phyloP scores from a whole-genome alignment of 2,113 vertebrate species.

The Pygoscelis adeliae region DNA sequence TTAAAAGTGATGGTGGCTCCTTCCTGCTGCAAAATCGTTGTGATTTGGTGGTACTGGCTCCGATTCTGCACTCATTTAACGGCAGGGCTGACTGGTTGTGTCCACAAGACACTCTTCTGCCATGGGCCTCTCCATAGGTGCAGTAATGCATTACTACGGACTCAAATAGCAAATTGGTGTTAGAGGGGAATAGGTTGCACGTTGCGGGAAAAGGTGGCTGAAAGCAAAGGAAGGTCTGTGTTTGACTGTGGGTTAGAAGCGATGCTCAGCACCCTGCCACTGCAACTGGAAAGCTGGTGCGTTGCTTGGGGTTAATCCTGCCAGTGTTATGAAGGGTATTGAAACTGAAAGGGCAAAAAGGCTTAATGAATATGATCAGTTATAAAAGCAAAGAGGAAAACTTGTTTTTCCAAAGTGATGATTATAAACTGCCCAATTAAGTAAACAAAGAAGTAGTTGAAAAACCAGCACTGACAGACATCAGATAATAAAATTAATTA shows the following conservation, averaged over 20 bases:
- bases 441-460: conserved; percentile 39
- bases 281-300: neutral
- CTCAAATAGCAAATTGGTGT: neutral
- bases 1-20: neutral
- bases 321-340: neutral
- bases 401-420: neutral
- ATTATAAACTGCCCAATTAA: conserved; percentile 40
- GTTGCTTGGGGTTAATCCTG: neutral
- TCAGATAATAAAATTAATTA: conserved; percentile 57
- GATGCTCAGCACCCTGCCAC: neutral
- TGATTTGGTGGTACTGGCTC: neutral
- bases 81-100: neutral
- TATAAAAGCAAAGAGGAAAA: neutral
- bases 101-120: neutral
- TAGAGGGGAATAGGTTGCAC: neutral
- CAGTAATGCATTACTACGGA: neutral
- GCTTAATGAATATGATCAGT: neutral
- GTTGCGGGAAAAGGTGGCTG: neutral
- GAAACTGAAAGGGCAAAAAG: neutral
- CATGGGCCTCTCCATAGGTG: neutral
- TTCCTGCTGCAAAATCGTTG: neutral
- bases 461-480: neutral
- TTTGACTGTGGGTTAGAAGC: neutral
- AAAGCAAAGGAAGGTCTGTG: neutral
- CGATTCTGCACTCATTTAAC: neutral